phyloP scores from a whole-genome alignment of 2,797 vertebrate species.

The Silurus aristotelis region DNA sequence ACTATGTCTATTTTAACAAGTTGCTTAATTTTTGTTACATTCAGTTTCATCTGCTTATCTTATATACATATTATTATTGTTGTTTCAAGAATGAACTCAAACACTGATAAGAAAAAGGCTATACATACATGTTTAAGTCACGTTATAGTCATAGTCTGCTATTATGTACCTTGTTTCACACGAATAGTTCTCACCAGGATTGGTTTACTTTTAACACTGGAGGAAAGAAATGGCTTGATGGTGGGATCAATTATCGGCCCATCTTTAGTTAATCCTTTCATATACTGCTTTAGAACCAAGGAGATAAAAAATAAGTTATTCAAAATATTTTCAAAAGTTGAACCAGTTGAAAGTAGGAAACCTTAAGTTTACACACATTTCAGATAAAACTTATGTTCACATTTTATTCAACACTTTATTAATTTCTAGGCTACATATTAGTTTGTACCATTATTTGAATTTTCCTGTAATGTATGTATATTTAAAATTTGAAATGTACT shows the following conservation, averaged over 20 bases:
- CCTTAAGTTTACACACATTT: not conserved
- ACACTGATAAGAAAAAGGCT: conserved; percentile 48
- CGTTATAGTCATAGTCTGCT: conserved; percentile 31
- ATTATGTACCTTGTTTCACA: conserved; percentile 15
- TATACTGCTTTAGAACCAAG: conserved; percentile 64
- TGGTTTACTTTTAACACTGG: conserved; percentile 36
- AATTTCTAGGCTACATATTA: no score
- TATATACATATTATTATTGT: conserved; percentile 31
- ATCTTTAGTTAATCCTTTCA: conserved; percentile 54
- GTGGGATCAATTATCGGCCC: conserved; percentile 21
- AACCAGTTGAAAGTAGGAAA: not conserved
- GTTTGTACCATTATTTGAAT: no score
- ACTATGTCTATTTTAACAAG: not conserved
- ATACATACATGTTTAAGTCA: conserved; percentile 48
- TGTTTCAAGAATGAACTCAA: conserved; percentile 51
- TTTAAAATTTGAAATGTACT: no score
- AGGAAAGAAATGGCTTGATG: not conserved
- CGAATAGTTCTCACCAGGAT: conserved; percentile 16
- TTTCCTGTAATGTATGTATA: no score
- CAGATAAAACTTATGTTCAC: no score
- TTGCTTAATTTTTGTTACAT: conserved; percentile 3
- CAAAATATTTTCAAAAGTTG: not conserved
- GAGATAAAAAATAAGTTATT: conserved; percentile 30
- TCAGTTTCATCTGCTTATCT: conserved; percentile 15
- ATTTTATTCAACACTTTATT: no score